Percentiles rank a stretch among this genome's conserved stretches.
Evolutionary conservation across 1,140 invertebrate genomes (phyloP).

Genomic region (Manduca sexta): DNA sequence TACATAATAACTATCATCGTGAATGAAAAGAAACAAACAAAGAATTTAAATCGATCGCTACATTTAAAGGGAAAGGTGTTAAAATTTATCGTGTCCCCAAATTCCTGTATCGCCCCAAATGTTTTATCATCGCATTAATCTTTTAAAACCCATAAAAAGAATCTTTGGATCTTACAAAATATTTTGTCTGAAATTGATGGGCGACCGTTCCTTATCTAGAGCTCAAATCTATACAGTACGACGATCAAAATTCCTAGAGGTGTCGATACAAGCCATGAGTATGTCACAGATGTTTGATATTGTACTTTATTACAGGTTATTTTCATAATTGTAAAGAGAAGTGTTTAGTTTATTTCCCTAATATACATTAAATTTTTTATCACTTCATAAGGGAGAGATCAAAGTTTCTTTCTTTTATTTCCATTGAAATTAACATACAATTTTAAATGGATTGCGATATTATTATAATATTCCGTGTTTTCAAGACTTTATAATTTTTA

Average conservation of each 20-base stretch:
- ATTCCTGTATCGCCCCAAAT: slow-evolving; percentile 56
- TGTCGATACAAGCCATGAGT: slow-evolving; percentile 62
- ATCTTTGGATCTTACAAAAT: slow-evolving; percentile 65
- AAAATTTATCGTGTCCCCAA: slow-evolving; percentile 60
- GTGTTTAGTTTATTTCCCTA: neutral
- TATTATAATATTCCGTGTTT: too few relatives aligned
- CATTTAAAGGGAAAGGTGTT: slow-evolving; percentile 43
- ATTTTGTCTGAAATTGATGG: slow-evolving; percentile 70
- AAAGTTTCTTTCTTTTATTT: too few relatives aligned
- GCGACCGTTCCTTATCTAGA: slow-evolving; percentile 51
- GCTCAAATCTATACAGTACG: slow-evolving; percentile 42
- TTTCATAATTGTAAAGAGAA: slow-evolving; percentile 17
- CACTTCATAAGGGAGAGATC: neutral
- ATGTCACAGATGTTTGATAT: slow-evolving; percentile 43
- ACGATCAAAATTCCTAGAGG: slow-evolving; percentile 69
- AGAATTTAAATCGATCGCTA: slow-evolving; percentile 4
- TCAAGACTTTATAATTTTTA: too few relatives aligned
- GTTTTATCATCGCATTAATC: slow-evolving; percentile 68
- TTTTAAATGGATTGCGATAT: too few relatives aligned
- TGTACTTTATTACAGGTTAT: slow-evolving; percentile 35
- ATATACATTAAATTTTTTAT: neutral
- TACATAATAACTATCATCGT: too few relatives aligned
- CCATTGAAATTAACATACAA: neutral
- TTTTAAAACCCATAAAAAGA: slow-evolving; percentile 65
- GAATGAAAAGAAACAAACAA: neutral